Base-by-base conservation (phyloP, 2,888 invertebrate genomes). In the Cloeon dipterum region DNA sequence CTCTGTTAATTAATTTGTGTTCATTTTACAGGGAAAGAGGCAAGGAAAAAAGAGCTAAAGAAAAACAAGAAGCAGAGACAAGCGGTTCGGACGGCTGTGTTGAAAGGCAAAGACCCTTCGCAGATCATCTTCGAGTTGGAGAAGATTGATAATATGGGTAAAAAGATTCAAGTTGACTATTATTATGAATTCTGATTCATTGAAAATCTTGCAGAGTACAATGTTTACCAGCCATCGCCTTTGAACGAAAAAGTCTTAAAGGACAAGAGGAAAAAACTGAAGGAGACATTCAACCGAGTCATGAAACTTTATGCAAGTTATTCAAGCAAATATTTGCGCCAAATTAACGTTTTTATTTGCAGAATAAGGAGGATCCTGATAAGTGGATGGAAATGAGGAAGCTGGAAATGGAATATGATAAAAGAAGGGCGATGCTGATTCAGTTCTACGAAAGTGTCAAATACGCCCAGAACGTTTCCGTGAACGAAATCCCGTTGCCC, bases 131-230 rank as follows among this genome's bases (percentile, higher is more conserved):
- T 85, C 50, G 94, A 94, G 58, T 72, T 98, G 66, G 91, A 94
- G 53, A 85, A 89, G 60, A 88, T 96, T 51, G 96, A 96, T 66
- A 85, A 91, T 66, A 93, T 94, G 88, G 93, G 91, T 89, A 61
- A 49, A n/a, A n/a, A 55, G 53, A 20, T 37, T 10, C n/a, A 23
- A 14, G 29, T 7, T 5, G 21, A 2, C 11, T 23, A 5, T n/a
- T 13, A 8, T 18, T 16, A 18, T 23, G 20, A 11, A 8, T 26
- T 29, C 10, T 32, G 17, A 19, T 26, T 32, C 40, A 16, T 25
- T 29, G 13, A 11, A 39, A 16, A 17, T 29, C 36, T 3, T 64
- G 25, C 56, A 88, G 91, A 94, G 56, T 94, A 77, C 52, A 91
- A 93, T 62, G 89, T 93, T 1, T 65, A 83, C 46, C 86, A 89